Conservation (phyloP, 2,113 vertebrate species). For the Mirounga angustirostris region DNA sequence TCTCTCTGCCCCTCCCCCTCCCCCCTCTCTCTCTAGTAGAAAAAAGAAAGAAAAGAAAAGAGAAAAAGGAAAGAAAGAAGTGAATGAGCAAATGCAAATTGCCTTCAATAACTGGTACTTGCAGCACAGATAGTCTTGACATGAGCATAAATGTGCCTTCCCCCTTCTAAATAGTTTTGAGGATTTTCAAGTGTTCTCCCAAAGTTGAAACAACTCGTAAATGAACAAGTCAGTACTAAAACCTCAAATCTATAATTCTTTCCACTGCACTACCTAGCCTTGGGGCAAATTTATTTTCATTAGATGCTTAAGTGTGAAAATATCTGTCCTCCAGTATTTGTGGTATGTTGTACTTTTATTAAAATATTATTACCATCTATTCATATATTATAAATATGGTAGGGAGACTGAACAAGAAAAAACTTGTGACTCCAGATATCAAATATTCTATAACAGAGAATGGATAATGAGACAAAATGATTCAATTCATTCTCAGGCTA, state of each 20-base stretch:
- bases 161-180: not conserved
- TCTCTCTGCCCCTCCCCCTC: not conserved
- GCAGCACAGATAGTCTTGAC: not conserved
- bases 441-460: conserved; percentile 19
- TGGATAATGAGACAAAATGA: not conserved
- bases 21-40: no score
- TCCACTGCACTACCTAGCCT: not conserved
- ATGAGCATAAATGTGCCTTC: not conserved
- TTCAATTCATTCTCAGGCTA: not conserved
- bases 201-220: not conserved
- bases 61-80: not conserved
- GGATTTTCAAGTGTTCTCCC: not conserved
- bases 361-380: conserved; percentile 41
- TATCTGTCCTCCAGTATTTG: conserved; percentile 1
- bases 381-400: not conserved
- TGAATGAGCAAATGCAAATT: not conserved
- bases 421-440: not conserved
- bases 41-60: not conserved
- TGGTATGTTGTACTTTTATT: not conserved
- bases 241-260: not conserved
- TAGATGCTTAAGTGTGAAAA: not conserved
- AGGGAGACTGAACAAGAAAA: not conserved
- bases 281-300: conserved; percentile 6
- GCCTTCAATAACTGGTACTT: not conserved
- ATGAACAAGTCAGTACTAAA: not conserved